Conservation (phyloP, 2,113 vertebrate species). For the Tragelaphus strepsiceros region DNA sequence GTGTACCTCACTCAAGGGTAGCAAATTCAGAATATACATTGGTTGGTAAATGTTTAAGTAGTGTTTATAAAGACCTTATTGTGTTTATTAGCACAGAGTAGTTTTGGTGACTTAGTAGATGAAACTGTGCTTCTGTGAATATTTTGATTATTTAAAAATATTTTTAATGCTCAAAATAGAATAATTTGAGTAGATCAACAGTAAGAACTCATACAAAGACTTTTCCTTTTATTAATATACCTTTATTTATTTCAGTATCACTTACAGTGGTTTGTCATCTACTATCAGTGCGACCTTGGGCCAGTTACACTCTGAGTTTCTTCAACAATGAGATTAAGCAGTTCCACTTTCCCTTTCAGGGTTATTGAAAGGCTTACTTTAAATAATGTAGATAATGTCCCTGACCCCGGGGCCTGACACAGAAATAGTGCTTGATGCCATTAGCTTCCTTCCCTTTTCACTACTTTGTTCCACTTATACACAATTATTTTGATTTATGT, state of each 20-base stretch:
- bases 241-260: neutral
- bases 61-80: neutral
- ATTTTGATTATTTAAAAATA: neutral
- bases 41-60: neutral
- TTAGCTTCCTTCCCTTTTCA: neutral
- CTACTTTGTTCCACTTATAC: neutral
- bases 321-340: neutral
- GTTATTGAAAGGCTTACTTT: neutral
- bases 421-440: neutral
- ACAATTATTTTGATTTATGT: neutral
- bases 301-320: neutral
- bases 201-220: neutral
- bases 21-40: neutral
- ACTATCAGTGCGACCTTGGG: neutral
- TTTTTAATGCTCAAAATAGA: constrained; percentile 14
- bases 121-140: neutral
- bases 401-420: neutral
- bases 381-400: neutral
- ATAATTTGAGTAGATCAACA: neutral
- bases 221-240: neutral
- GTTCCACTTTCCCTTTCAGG: neutral
- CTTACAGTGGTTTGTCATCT: neutral
- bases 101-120: constrained; percentile 29
- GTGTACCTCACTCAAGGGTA: neutral
- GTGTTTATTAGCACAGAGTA: neutral